Evolutionary conservation across 2,888 invertebrate genomes (phyloP), one percentile per base, ranked within the genome.

Genomic region (Unio pictorum): DNA sequence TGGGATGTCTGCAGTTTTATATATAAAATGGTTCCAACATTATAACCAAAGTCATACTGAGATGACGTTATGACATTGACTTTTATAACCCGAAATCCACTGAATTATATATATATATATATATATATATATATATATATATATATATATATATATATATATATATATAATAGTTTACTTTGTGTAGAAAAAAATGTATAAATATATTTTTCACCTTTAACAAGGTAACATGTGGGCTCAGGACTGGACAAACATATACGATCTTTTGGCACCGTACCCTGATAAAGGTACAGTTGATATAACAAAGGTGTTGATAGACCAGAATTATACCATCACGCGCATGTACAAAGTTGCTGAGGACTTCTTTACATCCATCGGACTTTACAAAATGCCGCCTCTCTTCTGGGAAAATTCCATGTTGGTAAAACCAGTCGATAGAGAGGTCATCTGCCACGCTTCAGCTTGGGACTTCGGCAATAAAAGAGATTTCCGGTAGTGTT

Each of bases 381-480:
- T 96, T 86, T 94, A 94, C 83, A 93, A 94, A 0, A 95, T 95
- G 91, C 94, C 95, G 0, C 93, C 94, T 0, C 94, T 95, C 89
- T 96, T 96, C 91, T 96, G 96, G 95, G 92, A 93, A 56, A 93
- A 93, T 23, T 96, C 96, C 0, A 92, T 96, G 92, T 91, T 96
- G 56, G 94, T 94, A 78, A 93, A 94, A 72, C 95, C 96, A 20
- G 94, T 94, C 75, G 8, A 8, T 8, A 73, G 94, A 92, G 88
- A 92, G 28, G 92, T 93, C 0, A 92, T 93, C 64, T 94, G 94
- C 77, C 92, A 94, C 81, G 93, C 94, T 0, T 93, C 93, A 1
- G 94, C 96, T 0, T 96, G 95, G 95, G 95, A 96, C 89, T 95
- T 96, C 90, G 95, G 95, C 86, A 95, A 96, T 85, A 92, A 93